Conservation (phyloP, 2,113 vertebrate genomes). For the Takifugu flavidus region DNA sequence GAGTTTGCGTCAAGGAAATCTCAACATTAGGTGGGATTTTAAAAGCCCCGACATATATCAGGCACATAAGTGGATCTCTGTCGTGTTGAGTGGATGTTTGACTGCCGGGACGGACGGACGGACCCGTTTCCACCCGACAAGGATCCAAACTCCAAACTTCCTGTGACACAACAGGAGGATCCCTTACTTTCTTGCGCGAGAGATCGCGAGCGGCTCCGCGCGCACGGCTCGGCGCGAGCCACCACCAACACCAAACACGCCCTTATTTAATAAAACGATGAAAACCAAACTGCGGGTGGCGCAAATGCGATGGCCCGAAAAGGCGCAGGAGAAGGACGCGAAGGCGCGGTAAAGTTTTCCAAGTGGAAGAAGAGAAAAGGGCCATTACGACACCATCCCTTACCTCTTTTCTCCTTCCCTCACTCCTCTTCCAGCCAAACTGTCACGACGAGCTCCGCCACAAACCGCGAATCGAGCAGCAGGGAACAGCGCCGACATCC, state of each 20-base stretch:
- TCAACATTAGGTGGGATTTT: no score
- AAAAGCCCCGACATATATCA: no score
- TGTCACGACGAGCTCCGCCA: slow-evolving; percentile 60
- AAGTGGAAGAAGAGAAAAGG: slow-evolving; percentile 1
- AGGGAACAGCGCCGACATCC: slow-evolving; percentile 21
- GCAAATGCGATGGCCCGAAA: no score
- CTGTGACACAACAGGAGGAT: slow-evolving; percentile 47
- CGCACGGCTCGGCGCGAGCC: slow-evolving; percentile 22
- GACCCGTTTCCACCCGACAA: no score
- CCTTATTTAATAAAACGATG: background rate
- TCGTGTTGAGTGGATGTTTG: no score
- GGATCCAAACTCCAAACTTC: slow-evolving; percentile 39
- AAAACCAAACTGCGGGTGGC: no score
- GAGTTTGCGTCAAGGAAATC: no score
- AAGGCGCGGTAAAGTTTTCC: slow-evolving; percentile 41
- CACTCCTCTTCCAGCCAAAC: slow-evolving; percentile 42
- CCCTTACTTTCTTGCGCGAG: no score
- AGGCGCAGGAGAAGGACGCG: no score
- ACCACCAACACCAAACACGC: slow-evolving; percentile 34
- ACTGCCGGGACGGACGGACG: no score
- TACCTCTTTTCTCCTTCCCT: slow-evolving; percentile 35
- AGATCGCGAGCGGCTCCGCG: no score
- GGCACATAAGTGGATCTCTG: no score
- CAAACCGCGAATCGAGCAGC: slow-evolving; percentile 39
- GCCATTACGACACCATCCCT: slow-evolving; percentile 27